Percentiles rank a stretch among this genome's conserved stretches.
phyloP scores from a whole-genome alignment of 2,797 vertebrate genomes.

The Pseudochromis fuscus region DNA sequence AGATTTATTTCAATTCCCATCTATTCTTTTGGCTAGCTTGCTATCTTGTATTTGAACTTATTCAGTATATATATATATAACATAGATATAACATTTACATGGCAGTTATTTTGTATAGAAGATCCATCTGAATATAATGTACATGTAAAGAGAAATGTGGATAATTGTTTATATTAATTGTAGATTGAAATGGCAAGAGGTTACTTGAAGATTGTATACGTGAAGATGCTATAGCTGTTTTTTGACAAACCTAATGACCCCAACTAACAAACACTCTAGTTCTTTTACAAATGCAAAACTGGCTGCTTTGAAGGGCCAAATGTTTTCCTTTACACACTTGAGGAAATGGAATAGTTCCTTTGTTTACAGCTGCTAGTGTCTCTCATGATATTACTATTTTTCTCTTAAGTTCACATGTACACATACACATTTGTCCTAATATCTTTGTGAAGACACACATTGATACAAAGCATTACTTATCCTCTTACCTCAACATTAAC shows the following conservation, averaged over 20 bases:
- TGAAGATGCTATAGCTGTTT: slow-evolving; percentile 47
- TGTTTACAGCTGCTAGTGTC: slow-evolving; percentile 73
- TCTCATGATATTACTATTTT: slow-evolving; percentile 29
- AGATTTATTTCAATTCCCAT: slow-evolving; percentile 13
- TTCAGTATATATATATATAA: slow-evolving; percentile 27
- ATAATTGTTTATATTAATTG: slow-evolving; percentile 68
- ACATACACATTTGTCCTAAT: too few relatives aligned
- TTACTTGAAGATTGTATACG: slow-evolving; percentile 45
- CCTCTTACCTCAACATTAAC: too few relatives aligned
- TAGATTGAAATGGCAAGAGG: slow-evolving; percentile 59
- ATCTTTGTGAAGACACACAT: too few relatives aligned
- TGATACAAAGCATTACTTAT: too few relatives aligned
- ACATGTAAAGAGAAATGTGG: slow-evolving; percentile 67
- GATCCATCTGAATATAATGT: slow-evolving; percentile 55
- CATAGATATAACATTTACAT: slow-evolving; percentile 41
- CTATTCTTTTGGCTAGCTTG: slow-evolving; percentile 22
- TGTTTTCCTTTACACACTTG: slow-evolving; percentile 36
- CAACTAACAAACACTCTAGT: slow-evolving; percentile 46
- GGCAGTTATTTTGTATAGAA: slow-evolving; percentile 60
- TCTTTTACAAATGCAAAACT: slow-evolving; percentile 44
- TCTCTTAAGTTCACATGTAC: slow-evolving; percentile 25
- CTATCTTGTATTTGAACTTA: slow-evolving; percentile 37
- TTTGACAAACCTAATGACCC: slow-evolving; percentile 23
- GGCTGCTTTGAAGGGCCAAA: slow-evolving; percentile 58
- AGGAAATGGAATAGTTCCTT: slow-evolving; percentile 56